These are phyloP conservation scores for Drosophila maculinotata DNA, from an alignment of 2,888 invertebrate genomes.

Conservation along the genomic window DNA sequence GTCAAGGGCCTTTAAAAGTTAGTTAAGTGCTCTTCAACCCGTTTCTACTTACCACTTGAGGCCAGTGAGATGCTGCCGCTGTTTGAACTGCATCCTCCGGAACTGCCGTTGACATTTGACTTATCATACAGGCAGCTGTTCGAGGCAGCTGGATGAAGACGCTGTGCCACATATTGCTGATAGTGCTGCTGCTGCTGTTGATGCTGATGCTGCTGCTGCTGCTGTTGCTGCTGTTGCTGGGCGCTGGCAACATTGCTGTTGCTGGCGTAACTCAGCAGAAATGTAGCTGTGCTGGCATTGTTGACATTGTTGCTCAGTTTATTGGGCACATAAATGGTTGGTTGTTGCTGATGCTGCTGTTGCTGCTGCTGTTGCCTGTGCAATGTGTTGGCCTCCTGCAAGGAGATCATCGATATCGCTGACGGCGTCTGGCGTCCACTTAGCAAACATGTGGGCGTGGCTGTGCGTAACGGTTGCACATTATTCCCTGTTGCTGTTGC, in stretches of 20 bases:
- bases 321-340: slow-evolving; percentile 69
- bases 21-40: no score
- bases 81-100: no score
- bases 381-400: slow-evolving; percentile 73
- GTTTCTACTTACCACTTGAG: slow-evolving; percentile 75
- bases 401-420: slow-evolving; percentile 75
- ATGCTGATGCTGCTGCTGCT: slow-evolving; percentile 67
- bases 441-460: slow-evolving; percentile 69
- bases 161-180: slow-evolving; percentile 75
- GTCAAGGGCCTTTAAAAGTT: no score
- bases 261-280: slow-evolving; percentile 74
- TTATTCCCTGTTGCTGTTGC: slow-evolving; percentile 43
- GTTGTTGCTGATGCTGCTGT: slow-evolving; percentile 48
- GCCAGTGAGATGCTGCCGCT: slow-evolving; percentile 58
- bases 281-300: slow-evolving; percentile 54
- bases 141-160: slow-evolving; percentile 61
- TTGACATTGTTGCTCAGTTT: slow-evolving; percentile 53
- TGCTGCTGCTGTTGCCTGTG: slow-evolving; percentile 47
- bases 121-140: slow-evolving; percentile 78
- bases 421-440: slow-evolving; percentile 81
- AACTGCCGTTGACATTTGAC: slow-evolving; percentile 36
- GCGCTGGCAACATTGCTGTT: slow-evolving; percentile 66
- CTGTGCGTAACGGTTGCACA: slow-evolving; percentile 66
- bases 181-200: slow-evolving; percentile 72
- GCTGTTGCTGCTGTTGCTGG: slow-evolving; percentile 68